phyloP scores from a whole-genome alignment of 2,888 invertebrate species.

The Hermodice carunculata region DNA sequence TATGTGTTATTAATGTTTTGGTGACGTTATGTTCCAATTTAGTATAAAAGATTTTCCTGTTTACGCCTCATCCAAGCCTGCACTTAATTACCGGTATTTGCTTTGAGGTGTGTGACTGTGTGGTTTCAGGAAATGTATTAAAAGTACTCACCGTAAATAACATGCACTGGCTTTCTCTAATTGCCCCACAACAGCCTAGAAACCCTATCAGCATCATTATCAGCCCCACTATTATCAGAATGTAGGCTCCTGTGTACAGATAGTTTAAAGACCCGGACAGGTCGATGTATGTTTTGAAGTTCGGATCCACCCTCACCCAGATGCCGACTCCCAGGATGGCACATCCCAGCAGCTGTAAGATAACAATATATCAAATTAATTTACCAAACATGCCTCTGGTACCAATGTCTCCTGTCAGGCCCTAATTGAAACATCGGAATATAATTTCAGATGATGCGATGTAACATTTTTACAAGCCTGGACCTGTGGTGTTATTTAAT shows the following conservation, averaged over 20 bases:
- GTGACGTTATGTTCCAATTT: background rate
- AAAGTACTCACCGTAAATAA: conserved; percentile 78
- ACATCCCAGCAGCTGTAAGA: conserved; percentile 79
- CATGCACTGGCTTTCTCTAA: conserved; percentile 83
- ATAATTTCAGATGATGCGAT: too few relatives aligned
- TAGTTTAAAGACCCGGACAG: conserved; percentile 77
- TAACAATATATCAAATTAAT: background rate
- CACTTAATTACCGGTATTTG: background rate
- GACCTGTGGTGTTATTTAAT: too few relatives aligned
- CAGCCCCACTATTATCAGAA: conserved; percentile 80
- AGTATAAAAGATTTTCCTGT: background rate
- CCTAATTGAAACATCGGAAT: too few relatives aligned
- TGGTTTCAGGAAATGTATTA: background rate
- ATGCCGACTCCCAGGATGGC: conserved; percentile 79
- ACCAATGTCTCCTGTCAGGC: too few relatives aligned
- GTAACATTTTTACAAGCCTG: too few relatives aligned
- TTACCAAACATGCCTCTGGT: too few relatives aligned
- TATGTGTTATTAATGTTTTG: too few relatives aligned
- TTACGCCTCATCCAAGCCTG: background rate
- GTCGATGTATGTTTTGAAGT: conserved; percentile 79
- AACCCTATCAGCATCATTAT: conserved; percentile 83
- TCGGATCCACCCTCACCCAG: conserved; percentile 82
- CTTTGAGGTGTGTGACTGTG: background rate
- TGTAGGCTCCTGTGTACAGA: conserved; percentile 79
- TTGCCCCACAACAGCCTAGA: conserved; percentile 87